Conservation (phyloP, 2,888 invertebrate species). For the Daptonema setosum region DNA sequence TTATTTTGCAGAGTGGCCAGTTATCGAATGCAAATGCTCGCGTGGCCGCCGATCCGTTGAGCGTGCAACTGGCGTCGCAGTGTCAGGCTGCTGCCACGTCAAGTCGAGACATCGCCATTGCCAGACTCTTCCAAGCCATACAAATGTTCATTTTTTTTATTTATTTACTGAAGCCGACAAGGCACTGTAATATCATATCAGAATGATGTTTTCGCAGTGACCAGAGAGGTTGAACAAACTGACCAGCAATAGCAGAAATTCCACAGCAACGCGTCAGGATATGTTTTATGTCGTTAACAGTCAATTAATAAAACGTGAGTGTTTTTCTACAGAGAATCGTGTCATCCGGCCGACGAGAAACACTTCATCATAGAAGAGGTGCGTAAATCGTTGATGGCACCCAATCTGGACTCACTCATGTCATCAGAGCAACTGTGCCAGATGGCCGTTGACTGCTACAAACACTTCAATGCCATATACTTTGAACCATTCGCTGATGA, state of each 20-base stretch:
- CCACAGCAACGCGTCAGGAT: no score
- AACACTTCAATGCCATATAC: neutral
- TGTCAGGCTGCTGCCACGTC: neutral
- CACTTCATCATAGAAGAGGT: neutral
- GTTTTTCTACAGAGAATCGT: no score
- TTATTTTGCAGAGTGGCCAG: no score
- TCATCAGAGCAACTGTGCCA: neutral
- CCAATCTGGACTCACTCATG: neutral
- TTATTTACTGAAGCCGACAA: no score
- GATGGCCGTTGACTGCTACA: neutral
- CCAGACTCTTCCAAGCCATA: neutral
- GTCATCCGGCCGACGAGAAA: no score
- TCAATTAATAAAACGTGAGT: no score
- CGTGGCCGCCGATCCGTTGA: neutral
- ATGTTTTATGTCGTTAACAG: no score
- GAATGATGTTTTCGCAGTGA: no score
- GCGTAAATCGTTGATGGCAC: neutral
- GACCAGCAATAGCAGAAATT: no score
- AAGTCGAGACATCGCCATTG: neutral
- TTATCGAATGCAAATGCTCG: neutral
- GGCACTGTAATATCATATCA: no score
- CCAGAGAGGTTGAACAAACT: no score
- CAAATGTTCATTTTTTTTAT: neutral
- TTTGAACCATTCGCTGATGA: neutral
- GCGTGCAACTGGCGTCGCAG: neutral